Percentiles rank a stretch among this genome's conserved stretches.
Evolutionary conservation across 2,113 vertebrate genomes (phyloP).

Genomic region (Chionis minor): DNA sequence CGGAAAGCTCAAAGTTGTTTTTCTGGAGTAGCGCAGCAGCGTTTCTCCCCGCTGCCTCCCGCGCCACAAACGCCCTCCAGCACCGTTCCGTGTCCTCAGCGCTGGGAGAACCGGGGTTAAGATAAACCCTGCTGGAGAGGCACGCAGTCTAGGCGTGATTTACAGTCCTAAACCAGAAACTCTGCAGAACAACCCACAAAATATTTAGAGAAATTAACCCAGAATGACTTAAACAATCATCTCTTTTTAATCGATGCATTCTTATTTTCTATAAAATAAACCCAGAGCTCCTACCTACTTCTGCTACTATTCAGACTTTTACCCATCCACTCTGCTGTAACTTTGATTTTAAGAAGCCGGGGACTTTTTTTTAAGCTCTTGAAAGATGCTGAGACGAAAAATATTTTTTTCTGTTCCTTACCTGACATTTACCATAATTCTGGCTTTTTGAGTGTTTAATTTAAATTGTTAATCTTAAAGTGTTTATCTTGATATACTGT

Average conservation of each 20-base stretch:
- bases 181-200: background rate
- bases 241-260: background rate
- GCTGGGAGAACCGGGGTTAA: accelerated
- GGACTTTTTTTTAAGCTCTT: background rate
- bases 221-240: background rate
- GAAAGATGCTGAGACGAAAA: background rate
- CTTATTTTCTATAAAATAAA: background rate
- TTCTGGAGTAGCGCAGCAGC: background rate
- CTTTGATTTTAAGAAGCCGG: background rate
- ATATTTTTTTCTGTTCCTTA: background rate
- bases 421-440: background rate
- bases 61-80: background rate
- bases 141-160: accelerated
- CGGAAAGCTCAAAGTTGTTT: accelerated
- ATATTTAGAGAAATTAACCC: background rate
- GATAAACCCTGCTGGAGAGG: background rate
- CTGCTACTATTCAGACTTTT: background rate
- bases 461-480: background rate
- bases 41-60: background rate
- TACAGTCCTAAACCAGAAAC: background rate
- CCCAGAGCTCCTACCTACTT: background rate
- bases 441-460: background rate
- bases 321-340: background rate
- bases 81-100: accelerated
- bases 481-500: background rate